Conservation (phyloP, 2,797 vertebrate genomes). For the Sparidentex hasta region DNA sequence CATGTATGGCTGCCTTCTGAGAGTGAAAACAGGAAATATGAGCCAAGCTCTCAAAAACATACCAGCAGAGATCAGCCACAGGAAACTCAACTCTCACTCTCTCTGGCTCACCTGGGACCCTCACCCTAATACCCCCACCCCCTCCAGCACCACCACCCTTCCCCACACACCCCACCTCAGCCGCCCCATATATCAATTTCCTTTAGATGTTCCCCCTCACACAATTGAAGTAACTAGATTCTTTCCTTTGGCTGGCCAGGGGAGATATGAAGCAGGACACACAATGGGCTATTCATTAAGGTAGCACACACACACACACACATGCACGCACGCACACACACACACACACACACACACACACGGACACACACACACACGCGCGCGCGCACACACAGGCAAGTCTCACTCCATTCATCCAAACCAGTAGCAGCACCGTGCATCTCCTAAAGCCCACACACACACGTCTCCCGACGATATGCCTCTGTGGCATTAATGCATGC, state of each 20-base stretch:
- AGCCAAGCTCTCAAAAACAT: constrained; percentile 32
- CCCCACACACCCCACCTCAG: constrained; percentile 31
- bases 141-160: constrained; percentile 2
- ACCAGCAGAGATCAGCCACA: constrained; percentile 55
- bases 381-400: constrained; percentile 24
- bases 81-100: constrained; percentile 63
- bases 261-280: constrained; percentile 78
- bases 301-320: constrained; percentile 38
- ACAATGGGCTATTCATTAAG: constrained; percentile 86
- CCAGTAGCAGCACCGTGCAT: constrained; percentile 12
- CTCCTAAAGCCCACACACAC: constrained; percentile 21
- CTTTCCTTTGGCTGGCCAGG: constrained; percentile 77
- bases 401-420: constrained; percentile 12
- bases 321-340: constrained; percentile 27
- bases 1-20: not conserved
- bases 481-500: not conserved
- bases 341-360: constrained; percentile 38
- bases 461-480: constrained; percentile 2
- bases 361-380: not conserved
- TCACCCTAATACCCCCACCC: constrained; percentile 31
- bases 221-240: constrained; percentile 87
- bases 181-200: constrained; percentile 81
- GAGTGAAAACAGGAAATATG: constrained; percentile 19
- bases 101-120: constrained; percentile 54
- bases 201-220: constrained; percentile 83